A percentile compares a stretch with the other conserved stretches of the same genome.
Conservation (phyloP, 1,140 invertebrate species). For the Drosophila parvula region DNA sequence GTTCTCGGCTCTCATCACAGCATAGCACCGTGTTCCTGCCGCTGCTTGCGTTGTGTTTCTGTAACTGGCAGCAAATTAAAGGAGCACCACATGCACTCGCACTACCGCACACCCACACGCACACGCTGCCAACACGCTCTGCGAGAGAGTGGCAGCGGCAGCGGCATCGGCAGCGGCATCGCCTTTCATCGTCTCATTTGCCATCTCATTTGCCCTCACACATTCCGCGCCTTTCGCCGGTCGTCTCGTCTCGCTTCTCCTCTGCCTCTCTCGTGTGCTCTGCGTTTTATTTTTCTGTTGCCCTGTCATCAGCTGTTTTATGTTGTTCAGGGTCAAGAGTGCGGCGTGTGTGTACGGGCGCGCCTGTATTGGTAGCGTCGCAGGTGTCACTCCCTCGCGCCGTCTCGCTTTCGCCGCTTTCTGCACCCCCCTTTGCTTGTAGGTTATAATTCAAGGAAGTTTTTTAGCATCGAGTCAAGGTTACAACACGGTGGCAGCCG, state of each 20-base stretch:
- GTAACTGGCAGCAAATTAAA: slow-evolving; percentile 63
- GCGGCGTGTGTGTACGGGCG: slow-evolving; percentile 37
- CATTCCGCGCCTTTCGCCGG: slow-evolving; percentile 1
- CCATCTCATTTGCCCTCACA: slow-evolving; percentile 28
- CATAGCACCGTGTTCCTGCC: background rate
- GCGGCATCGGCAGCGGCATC: background rate
- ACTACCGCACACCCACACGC: background rate
- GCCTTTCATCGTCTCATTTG: slow-evolving; percentile 29
- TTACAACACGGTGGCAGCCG: slow-evolving; percentile 25
- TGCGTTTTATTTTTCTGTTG: slow-evolving; percentile 11
- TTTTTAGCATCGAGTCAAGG: slow-evolving; percentile 68
- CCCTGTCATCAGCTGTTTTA: slow-evolving; percentile 79
- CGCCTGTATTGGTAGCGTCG: slow-evolving; percentile 43
- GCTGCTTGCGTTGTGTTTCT: slow-evolving; percentile 15
- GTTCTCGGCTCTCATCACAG: background rate
- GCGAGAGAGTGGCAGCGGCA: background rate
- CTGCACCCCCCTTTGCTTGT: slow-evolving; percentile 4
- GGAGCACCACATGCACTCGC: slow-evolving; percentile 21
- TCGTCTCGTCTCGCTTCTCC: slow-evolving; percentile 9
- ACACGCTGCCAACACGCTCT: slow-evolving; percentile 14
- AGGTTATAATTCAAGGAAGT: slow-evolving; percentile 74
- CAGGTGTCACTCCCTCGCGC: slow-evolving; percentile 57
- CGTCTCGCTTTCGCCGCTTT: slow-evolving; percentile 1
- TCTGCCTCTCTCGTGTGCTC: slow-evolving; percentile 3
- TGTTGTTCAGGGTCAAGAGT: slow-evolving; percentile 79